Conservation (phyloP, 2,888 invertebrate species). For the Dastarcus helophoroides region DNA sequence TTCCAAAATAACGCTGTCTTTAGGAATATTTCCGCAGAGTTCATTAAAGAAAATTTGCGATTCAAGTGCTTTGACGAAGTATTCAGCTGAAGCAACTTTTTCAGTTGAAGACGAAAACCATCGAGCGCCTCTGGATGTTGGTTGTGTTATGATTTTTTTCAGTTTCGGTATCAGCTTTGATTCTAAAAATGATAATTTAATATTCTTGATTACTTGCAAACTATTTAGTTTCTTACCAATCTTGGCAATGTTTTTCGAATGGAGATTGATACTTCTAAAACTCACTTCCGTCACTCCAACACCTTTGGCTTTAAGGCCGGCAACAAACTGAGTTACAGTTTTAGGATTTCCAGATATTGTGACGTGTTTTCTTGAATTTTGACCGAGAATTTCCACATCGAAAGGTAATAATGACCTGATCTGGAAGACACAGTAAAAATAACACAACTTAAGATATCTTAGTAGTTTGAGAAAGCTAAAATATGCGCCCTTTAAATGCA, state of each 20-base stretch:
- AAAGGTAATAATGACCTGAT: conserved; percentile 2
- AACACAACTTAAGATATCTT: too few relatives aligned
- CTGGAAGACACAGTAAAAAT: too few relatives aligned
- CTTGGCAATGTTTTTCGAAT: conserved; percentile 1
- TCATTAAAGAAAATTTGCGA: conserved; percentile 7
- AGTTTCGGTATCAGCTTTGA: conserved; percentile 4
- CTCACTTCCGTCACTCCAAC: conserved; percentile 6
- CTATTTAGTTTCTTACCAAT: conserved; percentile 10
- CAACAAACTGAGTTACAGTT: conserved; percentile 1
- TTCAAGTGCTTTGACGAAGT: conserved; percentile 9
- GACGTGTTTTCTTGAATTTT: conserved; percentile 3
- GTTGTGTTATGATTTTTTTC: conserved; percentile 4
- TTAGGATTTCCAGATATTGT: conserved; percentile 8
- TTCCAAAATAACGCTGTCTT: conserved; percentile 6
- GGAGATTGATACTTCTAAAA: conserved; percentile 4
- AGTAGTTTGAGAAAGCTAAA: too few relatives aligned
- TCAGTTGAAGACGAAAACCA: conserved; percentile 10
- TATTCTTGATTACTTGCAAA: too few relatives aligned
- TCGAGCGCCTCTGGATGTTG: conserved; percentile 7
- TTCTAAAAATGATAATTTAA: too few relatives aligned
- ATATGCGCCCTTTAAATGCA: too few relatives aligned
- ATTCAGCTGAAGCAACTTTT: conserved; percentile 9
- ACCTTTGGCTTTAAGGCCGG: conserved; percentile 2
- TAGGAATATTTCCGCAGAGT: not conserved
- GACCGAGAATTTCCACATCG: conserved; percentile 8